Evolutionary conservation across 2,888 invertebrate genomes (phyloP).

Genomic region (Pterobdella sp.): DNA sequence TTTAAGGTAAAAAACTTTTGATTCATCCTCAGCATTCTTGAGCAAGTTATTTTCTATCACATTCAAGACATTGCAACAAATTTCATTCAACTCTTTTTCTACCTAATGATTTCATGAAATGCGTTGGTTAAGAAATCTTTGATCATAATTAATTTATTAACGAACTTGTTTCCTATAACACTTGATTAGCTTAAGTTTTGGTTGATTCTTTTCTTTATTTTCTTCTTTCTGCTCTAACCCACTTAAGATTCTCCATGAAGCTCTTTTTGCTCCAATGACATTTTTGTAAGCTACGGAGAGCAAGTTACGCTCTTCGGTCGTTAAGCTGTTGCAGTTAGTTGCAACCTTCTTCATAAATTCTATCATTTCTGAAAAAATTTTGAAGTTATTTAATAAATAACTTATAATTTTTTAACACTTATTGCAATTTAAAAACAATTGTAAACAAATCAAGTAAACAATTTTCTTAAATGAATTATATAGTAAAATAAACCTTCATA

Average conservation of each 20-base stretch:
- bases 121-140: not conserved
- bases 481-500: conserved; percentile 82
- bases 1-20: conserved; percentile 90
- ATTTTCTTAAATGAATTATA: not conserved
- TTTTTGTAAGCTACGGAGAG: conserved; percentile 33
- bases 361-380: conserved; percentile 74
- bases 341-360: conserved; percentile 97
- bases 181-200: conserved; percentile 86
- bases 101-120: conserved; percentile 58
- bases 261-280: conserved; percentile 55
- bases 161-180: conserved; percentile 70
- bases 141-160: conserved; percentile 9
- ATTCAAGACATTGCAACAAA: conserved; percentile 87
- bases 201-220: conserved; percentile 54
- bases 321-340: conserved; percentile 81
- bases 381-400: not conserved
- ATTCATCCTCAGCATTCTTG: conserved; percentile 86
- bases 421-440: not conserved
- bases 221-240: conserved; percentile 92
- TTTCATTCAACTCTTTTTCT: conserved; percentile 89
- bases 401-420: not conserved
- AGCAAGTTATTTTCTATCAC: conserved; percentile 91
- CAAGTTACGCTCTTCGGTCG: conserved; percentile 90
- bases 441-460: not conserved
- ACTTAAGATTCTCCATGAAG: conserved; percentile 95